Base-by-base conservation (phyloP, 2,113 vertebrate genomes). In the Grantiella picta region DNA sequence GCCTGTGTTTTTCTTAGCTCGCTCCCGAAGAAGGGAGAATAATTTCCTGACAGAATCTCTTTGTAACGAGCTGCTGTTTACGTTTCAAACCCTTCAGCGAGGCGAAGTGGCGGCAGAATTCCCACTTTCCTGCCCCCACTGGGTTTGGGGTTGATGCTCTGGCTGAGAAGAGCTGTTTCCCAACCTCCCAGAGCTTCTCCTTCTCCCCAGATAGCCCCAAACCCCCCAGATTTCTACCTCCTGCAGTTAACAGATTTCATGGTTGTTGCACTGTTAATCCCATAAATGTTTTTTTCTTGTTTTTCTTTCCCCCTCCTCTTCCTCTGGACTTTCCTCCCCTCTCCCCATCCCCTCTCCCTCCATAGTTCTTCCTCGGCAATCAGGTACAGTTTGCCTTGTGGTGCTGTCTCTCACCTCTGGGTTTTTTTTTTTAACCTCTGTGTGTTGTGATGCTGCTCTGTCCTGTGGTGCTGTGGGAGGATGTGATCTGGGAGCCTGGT, bases 351-450 rank as follows among this genome's bases (percentile, higher is more conserved):
- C 79, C 29, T 97, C 95, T 97, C 96, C 98, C 92, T 98, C 97
- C 97, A 98, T 99, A 99, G 99, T 99, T 99, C 99, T 99, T 99
- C 99, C 99, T 99, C 98, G 99, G 99, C 98, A 99, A 99, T 98
- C 99, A 99, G 99, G 99, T 99, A 99, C 99, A 98, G 99, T 99
- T 98, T 96, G 96, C 96, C 97, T 98, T 86, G 94, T 88, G 22
- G 91, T 92, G 84, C 96, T 96, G 85, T 86, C 72, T 97, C 86
- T 49, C 47, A 71, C 50, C 79, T 95, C 82, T 92, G 75, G 70
- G 5, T 9, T 59, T 49, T 29, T 16, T 73, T 40, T 86, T 73
- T 40, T 86, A 82, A 85, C 92, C 91, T 94, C 60, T 65, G 47
- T 96, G 64, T 96, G 89, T 97, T 47, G 40, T 94, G 91, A 11